Evolutionary conservation across 1,140 invertebrate genomes (phyloP), one percentile per base, ranked within the genome.

Genomic region (Saccostrea glomerata): DNA sequence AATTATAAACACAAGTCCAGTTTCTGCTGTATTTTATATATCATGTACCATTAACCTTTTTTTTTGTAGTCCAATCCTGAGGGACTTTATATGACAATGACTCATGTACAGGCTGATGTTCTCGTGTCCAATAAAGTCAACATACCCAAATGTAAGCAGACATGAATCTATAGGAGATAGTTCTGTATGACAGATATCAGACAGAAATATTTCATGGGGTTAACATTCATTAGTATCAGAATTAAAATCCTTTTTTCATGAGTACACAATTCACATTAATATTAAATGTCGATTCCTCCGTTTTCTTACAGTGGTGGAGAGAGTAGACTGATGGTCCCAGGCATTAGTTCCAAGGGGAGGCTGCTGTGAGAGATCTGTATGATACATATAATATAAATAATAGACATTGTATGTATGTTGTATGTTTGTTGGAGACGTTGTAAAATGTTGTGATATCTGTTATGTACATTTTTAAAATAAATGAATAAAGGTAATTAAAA

Each of bases 101-200:
- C 91, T 83, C 92, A 94, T 87, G 91, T 95, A 2, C 94, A 95
- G 86, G 94, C 95, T 40, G 95, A 95, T 92, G 94, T 95, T 12
- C 89, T 95, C 9, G 90, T 95, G 25, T 95, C 94, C 20, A 95
- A 95, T 89, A 94, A 95, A 93, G 93, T 95, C 36, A 94, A 94
- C 90, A 95, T 95, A 86, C 94, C 94, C 30, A 93, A 93, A 91
- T 84, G 94, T 95, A 91, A 92, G 93, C 92, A 56, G 30, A 1
- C n/a, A n/a, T n/a, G 15, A 47, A 20, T 7, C 73, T 23, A 77
- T 36, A n/a, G n/a, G 1, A 17, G 17, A 36, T 5, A n/a, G 5
- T 23, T 25, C n/a, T n/a, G 23, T 77, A 15, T 25, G 6, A 17
- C 6, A 30, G 23, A 15, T 15, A 0, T 7, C 36, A 77, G 3